These are phyloP conservation scores for Masnerella sp. DNA, from an alignment of 2,888 invertebrate genomes.

Conservation along the genomic window DNA sequence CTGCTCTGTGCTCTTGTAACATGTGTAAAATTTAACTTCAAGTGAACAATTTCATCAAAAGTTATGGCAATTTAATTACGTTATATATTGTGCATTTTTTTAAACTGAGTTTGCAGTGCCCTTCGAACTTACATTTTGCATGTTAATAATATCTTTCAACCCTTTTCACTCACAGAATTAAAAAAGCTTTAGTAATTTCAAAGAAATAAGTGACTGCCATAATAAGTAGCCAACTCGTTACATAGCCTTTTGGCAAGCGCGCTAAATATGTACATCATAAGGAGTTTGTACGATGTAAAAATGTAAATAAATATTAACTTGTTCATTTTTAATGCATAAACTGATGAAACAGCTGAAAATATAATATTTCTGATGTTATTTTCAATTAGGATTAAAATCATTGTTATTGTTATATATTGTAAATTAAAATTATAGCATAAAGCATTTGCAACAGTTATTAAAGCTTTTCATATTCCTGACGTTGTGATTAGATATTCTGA, in stretches of 20 bases:
- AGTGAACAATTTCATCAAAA: too few species aligned
- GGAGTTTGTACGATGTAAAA: constrained; percentile 54
- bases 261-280: constrained; percentile 42
- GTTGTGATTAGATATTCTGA: too few species aligned
- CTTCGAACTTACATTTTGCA: constrained; percentile 28
- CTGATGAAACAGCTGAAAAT: constrained; percentile 19
- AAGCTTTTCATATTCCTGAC: too few species aligned
- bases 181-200: constrained; percentile 14
- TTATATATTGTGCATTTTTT: too few species aligned
- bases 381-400: too few species aligned
- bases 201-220: constrained; percentile 11
- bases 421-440: too few species aligned
- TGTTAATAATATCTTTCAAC: constrained; percentile 41
- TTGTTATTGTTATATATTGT: too few species aligned
- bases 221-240: constrained; percentile 56
- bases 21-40: too few species aligned
- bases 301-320: constrained; percentile 63
- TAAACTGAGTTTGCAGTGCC: too few species aligned
- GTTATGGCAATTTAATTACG: too few species aligned
- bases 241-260: constrained; percentile 40
- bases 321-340: constrained; percentile 29
- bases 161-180: constrained; percentile 30
- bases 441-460: too few species aligned
- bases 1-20: too few species aligned
- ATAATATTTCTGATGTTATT: constrained; percentile 3